phyloP scores from a whole-genome alignment of 2,113 vertebrate species.

The Phrynosoma platyrhinos region DNA sequence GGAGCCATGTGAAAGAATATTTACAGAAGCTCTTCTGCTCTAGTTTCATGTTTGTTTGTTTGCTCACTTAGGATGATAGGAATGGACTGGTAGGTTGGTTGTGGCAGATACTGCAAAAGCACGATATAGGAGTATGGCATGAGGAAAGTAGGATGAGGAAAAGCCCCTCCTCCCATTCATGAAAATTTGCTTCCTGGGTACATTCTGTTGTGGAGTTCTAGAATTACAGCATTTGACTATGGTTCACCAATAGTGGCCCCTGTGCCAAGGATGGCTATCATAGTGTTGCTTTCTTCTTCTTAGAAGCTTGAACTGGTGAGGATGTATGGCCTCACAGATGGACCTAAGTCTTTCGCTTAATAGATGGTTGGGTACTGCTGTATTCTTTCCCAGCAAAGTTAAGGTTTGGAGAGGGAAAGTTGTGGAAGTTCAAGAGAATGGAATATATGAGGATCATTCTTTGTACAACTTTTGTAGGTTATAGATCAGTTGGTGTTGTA shows the following conservation, averaged over 20 bases:
- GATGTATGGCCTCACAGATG: not conserved
- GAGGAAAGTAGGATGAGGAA: too few relatives aligned
- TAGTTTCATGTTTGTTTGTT: too few relatives aligned
- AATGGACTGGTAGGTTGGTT: too few relatives aligned
- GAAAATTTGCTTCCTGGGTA: too few relatives aligned
- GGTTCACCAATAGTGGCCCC: not conserved
- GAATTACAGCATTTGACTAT: not conserved
- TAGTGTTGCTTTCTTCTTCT: not conserved
- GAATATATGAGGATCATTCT: not conserved
- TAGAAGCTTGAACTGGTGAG: not conserved
- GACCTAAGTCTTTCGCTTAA: not conserved
- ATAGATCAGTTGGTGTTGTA: not conserved
- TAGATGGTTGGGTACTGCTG: not conserved
- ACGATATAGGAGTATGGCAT: too few relatives aligned
- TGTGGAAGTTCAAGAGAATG: not conserved
- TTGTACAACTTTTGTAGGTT: not conserved
- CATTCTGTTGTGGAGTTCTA: not conserved
- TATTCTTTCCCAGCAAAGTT: not conserved
- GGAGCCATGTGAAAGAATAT: too few relatives aligned
- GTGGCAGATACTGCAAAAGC: too few relatives aligned
- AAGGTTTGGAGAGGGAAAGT: not conserved
- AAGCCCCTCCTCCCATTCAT: too few relatives aligned
- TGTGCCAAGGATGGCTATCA: too few relatives aligned
- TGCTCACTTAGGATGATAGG: too few relatives aligned
- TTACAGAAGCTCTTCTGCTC: too few relatives aligned